These are phyloP conservation scores for Coregonus clupeaformis DNA, from an alignment of 2,113 vertebrate species.

Conservation along the genomic window DNA sequence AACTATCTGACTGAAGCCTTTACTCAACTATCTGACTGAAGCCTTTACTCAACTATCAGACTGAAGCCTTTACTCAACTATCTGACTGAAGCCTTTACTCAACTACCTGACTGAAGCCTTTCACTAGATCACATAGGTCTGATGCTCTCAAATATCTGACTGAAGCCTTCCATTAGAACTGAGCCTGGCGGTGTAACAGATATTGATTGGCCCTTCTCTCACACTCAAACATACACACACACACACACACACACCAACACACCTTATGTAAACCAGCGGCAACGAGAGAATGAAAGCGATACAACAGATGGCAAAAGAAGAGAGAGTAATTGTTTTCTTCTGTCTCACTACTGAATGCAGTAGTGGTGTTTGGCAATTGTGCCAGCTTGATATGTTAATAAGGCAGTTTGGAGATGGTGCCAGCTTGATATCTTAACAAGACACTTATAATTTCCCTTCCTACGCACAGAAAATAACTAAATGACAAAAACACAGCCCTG, in stretches of 20 bases:
- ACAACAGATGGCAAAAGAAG: neutral
- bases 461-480: slow-evolving; percentile 22
- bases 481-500: slow-evolving; percentile 18
- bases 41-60: neutral
- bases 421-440: slow-evolving; percentile 34
- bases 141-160: neutral
- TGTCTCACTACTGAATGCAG: no score
- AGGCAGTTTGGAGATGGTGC: slow-evolving; percentile 3
- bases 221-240: neutral
- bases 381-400: no score
- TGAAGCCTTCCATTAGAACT: neutral
- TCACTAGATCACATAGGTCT: neutral
- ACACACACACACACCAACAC: no score
- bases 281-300: neutral
- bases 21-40: no score
- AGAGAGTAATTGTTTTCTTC: no score
- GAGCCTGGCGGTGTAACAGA: neutral
- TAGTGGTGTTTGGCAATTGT: no score
- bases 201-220: neutral
- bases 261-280: slow-evolving; percentile 20
- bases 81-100: no score
- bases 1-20: no score
- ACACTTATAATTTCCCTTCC: slow-evolving; percentile 12
- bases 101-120: no score
- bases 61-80: no score